Base-by-base conservation (phyloP, 30 jellyfish, hydroid and myxozoan genomes). In the Mastigias papua region DNA sequence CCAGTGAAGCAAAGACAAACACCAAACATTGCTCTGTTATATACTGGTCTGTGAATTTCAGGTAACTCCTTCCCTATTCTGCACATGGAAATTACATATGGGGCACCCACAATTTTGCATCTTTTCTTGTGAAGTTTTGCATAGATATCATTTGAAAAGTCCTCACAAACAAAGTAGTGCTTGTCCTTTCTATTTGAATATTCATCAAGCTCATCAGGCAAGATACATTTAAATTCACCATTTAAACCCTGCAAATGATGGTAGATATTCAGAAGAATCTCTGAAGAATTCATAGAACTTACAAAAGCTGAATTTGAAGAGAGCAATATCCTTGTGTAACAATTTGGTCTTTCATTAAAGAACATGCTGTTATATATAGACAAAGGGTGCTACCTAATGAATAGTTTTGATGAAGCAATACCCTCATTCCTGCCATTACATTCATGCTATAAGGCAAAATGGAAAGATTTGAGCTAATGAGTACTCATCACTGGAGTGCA, bases 1-100 rank as follows among this genome's bases (percentile, higher is more conserved):
- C 99, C 99, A 66, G 99, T 96, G 78, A 96, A 96, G 69, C 99
- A 96, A 27, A 96, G 83, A 29, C 96, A 97, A 46, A 96, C 99
- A 35, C 99, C 99, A 51, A 80, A 70, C 97, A 96, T 87, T 31
- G 99, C 86, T 32, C 97, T 81, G 76, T 91, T 89, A 73, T 82
- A 96, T 10, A 96, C 82, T 28, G 99, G 99, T 71, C 99, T 66
- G 32, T 91, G 78, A 15, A 93, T 48, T 15, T 76, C 84, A 15
- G 99, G 98, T 32, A 96, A 58, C 57, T 97, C 88, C 28, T 78
- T 87, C 0, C 72, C 58, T 49, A 71, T 34, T 37, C 83, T 71
- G 73, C 73, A 78, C 21, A 87, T 63, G 48, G 92, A 80, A 22
- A 96, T 81, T 28, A 96, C 69, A 63, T 83, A 82, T 1, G 98